These are phyloP conservation scores for Labeo rohita DNA, from an alignment of 2,113 vertebrate species.

Conservation along the genomic window DNA sequence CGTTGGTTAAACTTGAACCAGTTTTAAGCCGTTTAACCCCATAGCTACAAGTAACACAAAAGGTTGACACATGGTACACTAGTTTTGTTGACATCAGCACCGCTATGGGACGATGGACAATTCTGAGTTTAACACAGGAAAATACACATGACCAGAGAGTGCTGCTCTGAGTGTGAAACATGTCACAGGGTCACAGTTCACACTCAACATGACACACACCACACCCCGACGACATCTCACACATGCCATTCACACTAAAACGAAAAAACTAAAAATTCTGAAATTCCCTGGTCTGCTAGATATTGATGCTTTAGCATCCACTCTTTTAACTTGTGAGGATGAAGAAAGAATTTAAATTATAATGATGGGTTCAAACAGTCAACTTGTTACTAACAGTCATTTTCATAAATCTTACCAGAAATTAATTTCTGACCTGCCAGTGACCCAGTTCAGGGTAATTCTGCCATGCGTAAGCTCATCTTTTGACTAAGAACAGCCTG, in stretches of 20 bases:
- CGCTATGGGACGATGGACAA: not conserved
- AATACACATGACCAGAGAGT: not conserved
- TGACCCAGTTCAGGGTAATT: slow-evolving; percentile 18
- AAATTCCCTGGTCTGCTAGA: slow-evolving; percentile 1
- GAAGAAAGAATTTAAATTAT: not conserved
- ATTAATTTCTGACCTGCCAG: slow-evolving; percentile 4
- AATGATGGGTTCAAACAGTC: slow-evolving; percentile 1
- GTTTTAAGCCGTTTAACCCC: not conserved
- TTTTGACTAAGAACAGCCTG: slow-evolving; percentile 1
- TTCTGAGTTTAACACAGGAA: slow-evolving; percentile 16
- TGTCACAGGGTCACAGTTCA: not conserved
- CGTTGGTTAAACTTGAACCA: not conserved
- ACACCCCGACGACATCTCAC: slow-evolving; percentile 8
- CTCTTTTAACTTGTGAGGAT: not conserved
- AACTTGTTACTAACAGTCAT: not conserved
- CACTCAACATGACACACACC: slow-evolving; percentile 28
- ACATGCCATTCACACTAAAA: not conserved
- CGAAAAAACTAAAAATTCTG: not conserved
- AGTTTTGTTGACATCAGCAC: slow-evolving; percentile 9
- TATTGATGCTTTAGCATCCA: not conserved
- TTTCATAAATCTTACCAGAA: not conserved
- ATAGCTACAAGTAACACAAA: not conserved
- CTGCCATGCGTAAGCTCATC: not conserved
- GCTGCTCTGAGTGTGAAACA: not conserved
- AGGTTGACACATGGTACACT: not conserved